These are phyloP conservation scores for Dendroctonus ponderosae DNA, from an alignment of 1,140 invertebrate genomes.

Conservation along the genomic window DNA sequence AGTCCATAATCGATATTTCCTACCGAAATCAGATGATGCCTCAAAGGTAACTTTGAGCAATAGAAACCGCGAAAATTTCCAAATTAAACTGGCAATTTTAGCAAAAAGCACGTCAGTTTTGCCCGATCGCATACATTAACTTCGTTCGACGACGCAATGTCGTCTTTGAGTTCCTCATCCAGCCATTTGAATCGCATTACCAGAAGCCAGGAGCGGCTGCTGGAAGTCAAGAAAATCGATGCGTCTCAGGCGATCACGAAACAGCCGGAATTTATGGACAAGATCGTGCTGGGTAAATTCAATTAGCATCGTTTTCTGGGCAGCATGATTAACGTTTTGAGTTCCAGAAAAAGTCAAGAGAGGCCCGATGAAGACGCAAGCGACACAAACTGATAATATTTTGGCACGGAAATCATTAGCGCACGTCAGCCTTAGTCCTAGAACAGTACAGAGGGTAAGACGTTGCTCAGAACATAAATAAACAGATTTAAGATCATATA, in stretches of 20 bases:
- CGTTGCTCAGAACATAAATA: background rate
- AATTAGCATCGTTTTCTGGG: background rate
- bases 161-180: constrained; percentile 50
- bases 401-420: constrained; percentile 69
- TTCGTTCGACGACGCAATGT: constrained; percentile 70
- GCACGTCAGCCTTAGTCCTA: constrained; percentile 71
- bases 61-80: background rate
- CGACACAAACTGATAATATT: constrained; percentile 84
- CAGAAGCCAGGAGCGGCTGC: constrained; percentile 69
- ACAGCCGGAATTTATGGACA: constrained; percentile 49
- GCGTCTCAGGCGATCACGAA: constrained; percentile 48
- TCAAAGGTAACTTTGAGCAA: constrained; percentile 23
- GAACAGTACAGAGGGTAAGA: constrained; percentile 62
- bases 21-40: constrained; percentile 33
- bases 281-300: constrained; percentile 24
- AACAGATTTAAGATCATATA: too few relatives aligned
- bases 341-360: constrained; percentile 75
- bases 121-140: constrained; percentile 80
- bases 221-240: constrained; percentile 60
- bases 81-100: constrained; percentile 45
- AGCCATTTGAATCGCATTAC: constrained; percentile 54
- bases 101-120: constrained; percentile 88
- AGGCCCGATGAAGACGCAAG: constrained; percentile 86
- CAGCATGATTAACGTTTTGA: too few relatives aligned
- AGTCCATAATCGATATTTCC: constrained; percentile 51